Evolutionary conservation across 1,140 invertebrate genomes (phyloP).

Genomic region (Drosophila chauvacae): DNA sequence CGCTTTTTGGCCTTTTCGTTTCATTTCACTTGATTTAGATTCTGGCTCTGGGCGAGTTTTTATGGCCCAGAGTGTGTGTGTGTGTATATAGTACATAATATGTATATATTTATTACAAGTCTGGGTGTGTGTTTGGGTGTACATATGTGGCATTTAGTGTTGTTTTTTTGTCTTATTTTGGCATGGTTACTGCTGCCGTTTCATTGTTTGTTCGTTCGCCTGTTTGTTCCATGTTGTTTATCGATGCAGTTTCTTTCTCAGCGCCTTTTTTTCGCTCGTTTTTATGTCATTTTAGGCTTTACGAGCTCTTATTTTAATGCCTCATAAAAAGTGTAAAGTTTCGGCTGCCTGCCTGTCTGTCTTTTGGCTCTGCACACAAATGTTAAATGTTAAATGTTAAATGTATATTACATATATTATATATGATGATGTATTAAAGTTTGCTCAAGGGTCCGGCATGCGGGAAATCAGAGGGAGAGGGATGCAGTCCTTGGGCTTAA

Average conservation of each 20-base stretch:
- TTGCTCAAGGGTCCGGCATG: neutral
- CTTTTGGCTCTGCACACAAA: constrained; percentile 30
- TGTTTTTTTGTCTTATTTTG: neutral
- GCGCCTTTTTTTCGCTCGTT: neutral
- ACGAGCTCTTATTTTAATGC: constrained; percentile 69
- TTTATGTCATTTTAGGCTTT: constrained; percentile 42
- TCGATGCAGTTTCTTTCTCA: constrained; percentile 26
- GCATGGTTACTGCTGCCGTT: neutral
- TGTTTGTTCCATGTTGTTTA: constrained; percentile 25
- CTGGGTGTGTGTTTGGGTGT: too few relatives aligned
- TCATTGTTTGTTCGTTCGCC: constrained; percentile 13
- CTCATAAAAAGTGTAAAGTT: constrained; percentile 70
- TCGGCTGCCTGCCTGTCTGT: constrained; percentile 17
- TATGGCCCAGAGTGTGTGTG: constrained; percentile 12
- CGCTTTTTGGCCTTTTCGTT: constrained; percentile 10
- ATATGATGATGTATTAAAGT: neutral
- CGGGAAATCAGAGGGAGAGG: neutral
- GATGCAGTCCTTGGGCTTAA: neutral
- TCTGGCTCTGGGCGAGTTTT: constrained; percentile 16
- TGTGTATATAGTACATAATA: constrained; percentile 11
- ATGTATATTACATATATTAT: neutral
- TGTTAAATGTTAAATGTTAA: neutral
- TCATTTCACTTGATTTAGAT: constrained; percentile 42
- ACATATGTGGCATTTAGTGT: constrained; percentile 2
- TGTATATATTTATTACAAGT: neutral